Evolutionary conservation across 2,888 invertebrate species (phyloP), one percentile per base, ranked within the genome.

Genomic region (Temnothorax unifasciatus): DNA sequence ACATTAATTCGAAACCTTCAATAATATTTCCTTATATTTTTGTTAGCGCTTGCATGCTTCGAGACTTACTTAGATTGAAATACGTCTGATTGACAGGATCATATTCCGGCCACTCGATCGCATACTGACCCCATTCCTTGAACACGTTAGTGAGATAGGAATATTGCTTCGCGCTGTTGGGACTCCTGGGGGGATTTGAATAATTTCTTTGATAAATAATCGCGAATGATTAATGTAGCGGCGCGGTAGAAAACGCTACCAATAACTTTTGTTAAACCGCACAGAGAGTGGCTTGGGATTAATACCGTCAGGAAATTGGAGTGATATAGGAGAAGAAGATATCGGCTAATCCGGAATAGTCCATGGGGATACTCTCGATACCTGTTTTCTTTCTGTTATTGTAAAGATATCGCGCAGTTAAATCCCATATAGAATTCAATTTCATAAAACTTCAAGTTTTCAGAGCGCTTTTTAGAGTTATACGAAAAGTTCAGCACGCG

Each of bases 101-200:
- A 92, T 97, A 99, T 90, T 97, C 97, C 0, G 98, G 98, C 99
- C 99, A 99, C 85, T 97, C 97, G 18, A 97, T 95, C 84, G 97
- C 97, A 92, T 96, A 97, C 86, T 96, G 96, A 85, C 95, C 95
- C 97, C 97, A 97, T 82, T 97, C 97, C 74, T 96, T 95, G 54
- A 96, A 96, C 87, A 96, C 96, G 41, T 96, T 95, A 54, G 96
- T 97, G 85, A 96, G 94, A 92, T 96, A 97, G 85, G 96, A 96
- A 83, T 96, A 96, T 82, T 96, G 96, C 93, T 96, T 96, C 13
- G 97, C 97, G 13, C 97, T 96, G 90, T 98, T 98, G 0, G 98
- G 98, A 92, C 97, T 97, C 44, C 98, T 98, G 93, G 11, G 69
- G 85, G 85, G 52, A 86, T 71, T 52, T 25, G 38, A 81, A 47